Evolutionary conservation across 2,797 vertebrate species (phyloP).

Genomic region (Anas georgica): DNA sequence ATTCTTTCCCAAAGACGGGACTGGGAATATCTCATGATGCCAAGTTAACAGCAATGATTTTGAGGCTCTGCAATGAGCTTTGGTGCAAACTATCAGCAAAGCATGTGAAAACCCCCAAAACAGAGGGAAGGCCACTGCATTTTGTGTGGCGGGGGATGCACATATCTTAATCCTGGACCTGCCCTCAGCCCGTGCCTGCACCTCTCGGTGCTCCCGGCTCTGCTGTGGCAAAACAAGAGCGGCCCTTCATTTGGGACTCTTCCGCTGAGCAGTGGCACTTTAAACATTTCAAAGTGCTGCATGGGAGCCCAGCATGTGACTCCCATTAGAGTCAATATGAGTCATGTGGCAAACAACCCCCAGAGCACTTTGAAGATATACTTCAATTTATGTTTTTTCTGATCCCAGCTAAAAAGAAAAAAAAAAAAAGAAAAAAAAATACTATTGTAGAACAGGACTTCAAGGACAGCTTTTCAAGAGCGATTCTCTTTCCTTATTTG

Average conservation of each 20-base stretch:
- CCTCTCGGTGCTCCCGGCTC: neutral
- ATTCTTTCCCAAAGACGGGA: neutral
- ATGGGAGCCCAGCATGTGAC: conserved; percentile 57
- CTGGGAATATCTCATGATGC: neutral
- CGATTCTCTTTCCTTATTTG: conserved; percentile 15
- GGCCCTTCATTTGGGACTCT: conserved; percentile 15
- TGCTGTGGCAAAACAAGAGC: conserved; percentile 26
- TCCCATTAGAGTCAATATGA: conserved; percentile 56
- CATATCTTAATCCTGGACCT: neutral
- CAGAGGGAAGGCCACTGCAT: neutral
- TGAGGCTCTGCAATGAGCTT: neutral
- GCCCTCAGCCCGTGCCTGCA: neutral
- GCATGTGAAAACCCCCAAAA: neutral
- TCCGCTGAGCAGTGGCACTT: conserved; percentile 20
- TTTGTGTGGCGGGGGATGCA: neutral
- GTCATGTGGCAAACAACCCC: conserved; percentile 54
- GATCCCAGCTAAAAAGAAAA: neutral
- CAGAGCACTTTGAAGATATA: conserved; percentile 55
- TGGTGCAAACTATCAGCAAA: neutral
- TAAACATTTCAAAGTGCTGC: conserved; percentile 34
- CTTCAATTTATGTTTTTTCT: conserved; percentile 49
- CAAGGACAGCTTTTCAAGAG: conserved; percentile 36
- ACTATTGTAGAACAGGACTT: neutral
- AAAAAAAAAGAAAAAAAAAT: neutral
- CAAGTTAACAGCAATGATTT: conserved; percentile 18